Evolutionary conservation across 2,888 invertebrate genomes (phyloP).

Genomic region (Imbricaverruca yamaguchii): DNA sequence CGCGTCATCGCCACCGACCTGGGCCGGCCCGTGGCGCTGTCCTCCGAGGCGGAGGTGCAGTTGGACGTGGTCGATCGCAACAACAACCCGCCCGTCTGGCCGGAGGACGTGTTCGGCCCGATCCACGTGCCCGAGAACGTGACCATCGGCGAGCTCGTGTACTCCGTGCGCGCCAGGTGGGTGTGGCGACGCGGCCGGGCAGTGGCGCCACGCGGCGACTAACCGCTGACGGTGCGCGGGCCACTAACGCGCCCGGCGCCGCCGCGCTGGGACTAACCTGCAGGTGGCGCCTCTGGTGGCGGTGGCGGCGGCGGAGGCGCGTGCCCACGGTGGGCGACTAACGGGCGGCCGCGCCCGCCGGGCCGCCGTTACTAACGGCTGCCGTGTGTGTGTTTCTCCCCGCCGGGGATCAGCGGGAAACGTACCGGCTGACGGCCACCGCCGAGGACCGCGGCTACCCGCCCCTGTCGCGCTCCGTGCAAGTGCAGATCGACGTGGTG

Average conservation of each 20-base stretch:
- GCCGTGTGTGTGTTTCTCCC: background rate
- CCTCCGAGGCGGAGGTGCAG: slow-evolving; percentile 93
- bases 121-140: slow-evolving; percentile 98
- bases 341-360: background rate
- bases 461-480: slow-evolving; percentile 90
- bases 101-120: slow-evolving; percentile 90
- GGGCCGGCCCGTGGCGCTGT: slow-evolving; percentile 74
- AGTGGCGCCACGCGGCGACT: slow-evolving; percentile 4
- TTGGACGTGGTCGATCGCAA: slow-evolving; percentile 96
- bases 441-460: slow-evolving; percentile 96
- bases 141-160: slow-evolving; percentile 97
- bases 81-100: slow-evolving; percentile 97
- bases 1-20: slow-evolving; percentile 94
- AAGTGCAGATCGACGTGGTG: slow-evolving; percentile 97
- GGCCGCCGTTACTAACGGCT: slow-evolving; percentile 28
- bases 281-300: background rate
- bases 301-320: no score
- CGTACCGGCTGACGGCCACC: slow-evolving; percentile 96
- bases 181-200: slow-evolving; percentile 35
- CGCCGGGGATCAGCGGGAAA: slow-evolving; percentile 66
- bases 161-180: slow-evolving; percentile 92
- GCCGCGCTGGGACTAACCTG: slow-evolving; percentile 27
- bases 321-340: no score
- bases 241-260: slow-evolving; percentile 25
- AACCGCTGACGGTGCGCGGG: slow-evolving; percentile 25